Conservation (phyloP, 2,888 invertebrate genomes). For the Eupelmus urozonus region DNA sequence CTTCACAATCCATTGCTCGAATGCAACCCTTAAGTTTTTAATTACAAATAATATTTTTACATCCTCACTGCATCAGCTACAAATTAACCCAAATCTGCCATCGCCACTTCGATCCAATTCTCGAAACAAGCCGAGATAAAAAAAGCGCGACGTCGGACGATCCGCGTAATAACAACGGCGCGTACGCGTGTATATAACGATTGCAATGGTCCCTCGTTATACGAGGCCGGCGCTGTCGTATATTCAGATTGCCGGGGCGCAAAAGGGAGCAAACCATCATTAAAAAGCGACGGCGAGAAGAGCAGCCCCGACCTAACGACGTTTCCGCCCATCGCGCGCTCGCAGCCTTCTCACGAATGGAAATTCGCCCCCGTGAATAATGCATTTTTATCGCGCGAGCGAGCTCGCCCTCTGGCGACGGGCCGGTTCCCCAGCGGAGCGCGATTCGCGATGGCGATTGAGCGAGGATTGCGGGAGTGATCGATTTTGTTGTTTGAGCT, state of each 20-base stretch:
- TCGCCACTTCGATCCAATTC: not conserved
- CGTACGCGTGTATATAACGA: constrained; percentile 24
- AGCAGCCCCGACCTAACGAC: constrained; percentile 62
- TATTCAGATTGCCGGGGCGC: not conserved
- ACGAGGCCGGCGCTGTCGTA: not conserved
- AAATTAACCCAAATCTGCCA: too few species aligned
- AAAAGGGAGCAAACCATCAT: constrained; percentile 69
- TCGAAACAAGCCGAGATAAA: not conserved
- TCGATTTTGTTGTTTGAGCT: too few species aligned
- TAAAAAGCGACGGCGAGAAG: constrained; percentile 62
- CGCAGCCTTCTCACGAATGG: constrained; percentile 70
- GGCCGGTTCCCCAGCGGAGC: too few species aligned
- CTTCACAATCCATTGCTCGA: too few species aligned
- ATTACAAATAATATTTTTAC: too few species aligned
- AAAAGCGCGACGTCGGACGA: not conserved
- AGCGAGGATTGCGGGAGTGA: too few species aligned
- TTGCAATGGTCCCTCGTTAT: constrained; percentile 45
- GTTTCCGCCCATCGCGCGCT: constrained; percentile 62
- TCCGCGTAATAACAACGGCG: constrained; percentile 4
- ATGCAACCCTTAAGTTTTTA: too few species aligned
- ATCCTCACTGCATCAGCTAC: too few species aligned
- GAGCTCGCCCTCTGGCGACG: too few species aligned
- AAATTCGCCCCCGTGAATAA: constrained; percentile 72
- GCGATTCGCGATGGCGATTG: too few species aligned
- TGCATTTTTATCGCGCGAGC: constrained; percentile 66